Evolutionary conservation across 2,113 vertebrate genomes (phyloP).

Genomic region (Ceyx margarethae): DNA sequence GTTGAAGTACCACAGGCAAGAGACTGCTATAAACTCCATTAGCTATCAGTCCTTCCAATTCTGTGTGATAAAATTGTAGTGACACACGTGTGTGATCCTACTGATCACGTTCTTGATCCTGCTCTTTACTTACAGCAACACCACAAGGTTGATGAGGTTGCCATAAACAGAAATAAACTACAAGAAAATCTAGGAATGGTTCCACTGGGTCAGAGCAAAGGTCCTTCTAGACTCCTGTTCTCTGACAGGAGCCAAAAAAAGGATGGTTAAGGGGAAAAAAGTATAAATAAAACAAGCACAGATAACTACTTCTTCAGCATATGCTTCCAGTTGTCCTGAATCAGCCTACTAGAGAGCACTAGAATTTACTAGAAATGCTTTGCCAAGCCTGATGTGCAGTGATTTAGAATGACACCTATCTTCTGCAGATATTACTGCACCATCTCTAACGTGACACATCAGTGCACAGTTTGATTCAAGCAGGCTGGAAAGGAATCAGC

Average conservation of each 20-base stretch:
- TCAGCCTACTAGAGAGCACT: not conserved
- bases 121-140: not conserved
- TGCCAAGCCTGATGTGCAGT: not conserved
- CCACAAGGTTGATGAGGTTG: not conserved
- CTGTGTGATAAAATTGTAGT: not conserved
- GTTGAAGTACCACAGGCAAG: not conserved
- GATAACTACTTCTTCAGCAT: not conserved
- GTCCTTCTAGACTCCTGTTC: not conserved
- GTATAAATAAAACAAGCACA: not conserved
- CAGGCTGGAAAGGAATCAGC: not conserved
- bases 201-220: not conserved
- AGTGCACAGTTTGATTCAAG: not conserved
- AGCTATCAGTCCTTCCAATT: conserved; percentile 2
- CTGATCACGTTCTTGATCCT: not conserved
- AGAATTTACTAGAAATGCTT: not conserved
- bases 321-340: not conserved
- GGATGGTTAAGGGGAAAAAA: not conserved
- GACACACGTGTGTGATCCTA: not conserved
- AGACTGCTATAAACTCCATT: not conserved
- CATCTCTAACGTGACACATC: not conserved
- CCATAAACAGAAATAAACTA: not conserved
- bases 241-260: not conserved
- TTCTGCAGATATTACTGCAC: not conserved
- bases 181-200: not conserved
- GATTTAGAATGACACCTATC: not conserved